Evolutionary conservation across 2,888 invertebrate species (phyloP).

Genomic region (Rhogogaster chlorosoma): DNA sequence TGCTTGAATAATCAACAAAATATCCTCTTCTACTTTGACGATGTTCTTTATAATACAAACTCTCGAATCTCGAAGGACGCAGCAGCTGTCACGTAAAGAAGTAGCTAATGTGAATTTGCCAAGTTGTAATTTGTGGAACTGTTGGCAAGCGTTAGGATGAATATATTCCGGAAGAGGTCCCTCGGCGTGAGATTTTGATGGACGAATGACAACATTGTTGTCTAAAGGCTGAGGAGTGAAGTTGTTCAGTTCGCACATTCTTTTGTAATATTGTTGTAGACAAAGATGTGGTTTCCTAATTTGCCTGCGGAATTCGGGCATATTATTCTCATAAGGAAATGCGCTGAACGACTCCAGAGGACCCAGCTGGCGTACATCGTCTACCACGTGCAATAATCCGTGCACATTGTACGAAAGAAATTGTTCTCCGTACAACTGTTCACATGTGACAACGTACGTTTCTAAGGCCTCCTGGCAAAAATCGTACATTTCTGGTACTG

Average conservation of each 20-base stretch:
- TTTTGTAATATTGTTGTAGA: constrained; percentile 40
- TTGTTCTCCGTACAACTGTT: constrained; percentile 54
- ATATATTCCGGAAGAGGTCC: background rate
- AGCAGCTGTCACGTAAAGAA: background rate
- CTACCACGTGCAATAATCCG: constrained; percentile 55
- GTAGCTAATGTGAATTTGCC: background rate
- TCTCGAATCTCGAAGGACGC: background rate
- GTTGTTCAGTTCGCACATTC: constrained; percentile 35
- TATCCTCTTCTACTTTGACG: constrained; percentile 5
- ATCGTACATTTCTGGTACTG: background rate
- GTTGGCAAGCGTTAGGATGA: background rate
- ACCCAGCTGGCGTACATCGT: constrained; percentile 54
- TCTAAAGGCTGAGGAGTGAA: background rate
- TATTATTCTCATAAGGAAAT: constrained; percentile 60
- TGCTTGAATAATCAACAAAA: constrained; percentile 17
- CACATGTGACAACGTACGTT: background rate
- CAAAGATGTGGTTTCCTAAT: constrained; percentile 46
- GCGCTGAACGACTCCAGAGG: constrained; percentile 58
- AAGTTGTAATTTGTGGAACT: background rate
- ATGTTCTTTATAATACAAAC: background rate
- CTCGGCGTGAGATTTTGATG: background rate
- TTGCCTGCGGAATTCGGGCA: constrained; percentile 57
- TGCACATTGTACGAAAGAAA: constrained; percentile 60
- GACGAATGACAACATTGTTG: background rate
- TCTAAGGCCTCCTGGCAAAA: background rate